phyloP scores from a whole-genome alignment of 1,140 invertebrate species.

The Calliopsis andreniformis region DNA sequence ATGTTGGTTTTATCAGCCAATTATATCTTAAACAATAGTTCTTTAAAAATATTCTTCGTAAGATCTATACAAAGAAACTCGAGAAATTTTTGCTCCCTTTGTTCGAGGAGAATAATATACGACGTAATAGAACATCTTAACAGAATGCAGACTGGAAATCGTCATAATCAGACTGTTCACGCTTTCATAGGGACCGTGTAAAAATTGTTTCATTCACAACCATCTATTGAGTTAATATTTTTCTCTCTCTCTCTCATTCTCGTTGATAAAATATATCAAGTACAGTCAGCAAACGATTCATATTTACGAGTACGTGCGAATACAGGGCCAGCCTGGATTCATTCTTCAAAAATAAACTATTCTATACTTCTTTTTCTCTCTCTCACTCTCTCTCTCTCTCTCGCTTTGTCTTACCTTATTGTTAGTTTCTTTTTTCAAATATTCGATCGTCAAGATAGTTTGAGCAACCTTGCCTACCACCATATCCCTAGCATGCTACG shows the following conservation, averaged over 20 bases:
- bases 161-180: too few species aligned
- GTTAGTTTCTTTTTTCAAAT: background rate
- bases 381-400: slow-evolving; percentile 1
- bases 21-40: too few species aligned
- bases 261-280: slow-evolving; percentile 10
- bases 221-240: background rate
- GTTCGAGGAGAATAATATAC: background rate
- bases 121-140: background rate
- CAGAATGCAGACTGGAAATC: too few species aligned
- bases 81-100: background rate
- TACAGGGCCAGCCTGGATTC: slow-evolving; percentile 41
- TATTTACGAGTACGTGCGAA: slow-evolving; percentile 6
- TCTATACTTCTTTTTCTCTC: slow-evolving; percentile 13
- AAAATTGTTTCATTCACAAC: slow-evolving; percentile 29
- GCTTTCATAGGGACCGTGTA: background rate
- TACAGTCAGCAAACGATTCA: slow-evolving; percentile 7
- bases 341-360: slow-evolving; percentile 44
- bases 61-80: too few species aligned
- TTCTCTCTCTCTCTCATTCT: background rate
- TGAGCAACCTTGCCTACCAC: slow-evolving; percentile 26
- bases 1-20: too few species aligned
- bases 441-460: slow-evolving; percentile 1
- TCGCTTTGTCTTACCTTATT: background rate
- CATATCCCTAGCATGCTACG: background rate
- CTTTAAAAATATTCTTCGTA: too few species aligned